Base-by-base conservation (phyloP, 2,113 vertebrate genomes). In the Paramormyrops kingsleyae region DNA sequence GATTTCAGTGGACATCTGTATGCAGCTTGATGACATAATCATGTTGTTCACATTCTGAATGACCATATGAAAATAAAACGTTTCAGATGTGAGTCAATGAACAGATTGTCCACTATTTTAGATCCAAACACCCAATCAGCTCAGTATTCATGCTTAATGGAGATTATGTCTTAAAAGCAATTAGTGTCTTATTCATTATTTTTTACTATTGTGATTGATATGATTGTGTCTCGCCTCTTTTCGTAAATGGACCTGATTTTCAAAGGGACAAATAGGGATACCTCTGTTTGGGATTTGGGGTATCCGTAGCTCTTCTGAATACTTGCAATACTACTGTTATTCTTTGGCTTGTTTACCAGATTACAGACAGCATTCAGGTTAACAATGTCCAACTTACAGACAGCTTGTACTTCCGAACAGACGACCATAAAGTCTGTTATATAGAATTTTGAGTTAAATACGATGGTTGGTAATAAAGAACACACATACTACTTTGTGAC, bases 171-270 rank as follows among this genome's bases (percentile, higher is more conserved):
- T 96, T 94, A 94, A 95, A 94, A 9, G 92, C 93, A 97, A 97
- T 97, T 96, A 96, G 92, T 94, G 94, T 90, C 94, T 94, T 95
- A 95, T 97, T 94, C 89, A 95, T 95, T 94, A 94, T 94, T 92
- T 94, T 92, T 91, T 53, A 90, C 95, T 95, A 94, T 93, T 95
- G 94, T 97, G 96, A 96, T 97, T 96, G 95, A 95, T 94, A 93
- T 95, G 95, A 96, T 96, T 96, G 95, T 95, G 89, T 91, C 77
- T 80, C 27, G n/a, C 88, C 83, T 87, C 21, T 31, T n/a, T 42
- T 56, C 47, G 66, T 87, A 89, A 77, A 70, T 86, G 35, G 88
- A 15, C 88, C 87, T 88, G 89, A 88, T 52, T 89, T 74, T 92
- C 89, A 59, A 83, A 88, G 85, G 42, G 86, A 53, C 46, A 42